Percentiles rank a stretch among this genome's conserved stretches.
These are phyloP conservation scores for Lagorchestes hirsutus DNA, from an alignment of 2,797 vertebrate genomes.

Conservation along the genomic window DNA sequence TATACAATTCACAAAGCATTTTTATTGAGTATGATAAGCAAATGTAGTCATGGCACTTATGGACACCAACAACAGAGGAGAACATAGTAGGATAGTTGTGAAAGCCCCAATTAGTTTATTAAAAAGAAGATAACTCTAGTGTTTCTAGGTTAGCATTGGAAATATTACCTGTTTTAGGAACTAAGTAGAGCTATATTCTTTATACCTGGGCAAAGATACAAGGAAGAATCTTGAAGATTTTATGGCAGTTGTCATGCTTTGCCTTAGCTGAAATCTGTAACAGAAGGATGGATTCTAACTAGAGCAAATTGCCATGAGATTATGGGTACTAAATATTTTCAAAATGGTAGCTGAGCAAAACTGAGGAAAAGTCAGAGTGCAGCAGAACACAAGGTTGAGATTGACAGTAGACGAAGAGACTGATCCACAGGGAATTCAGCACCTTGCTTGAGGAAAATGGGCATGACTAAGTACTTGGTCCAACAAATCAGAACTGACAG, in stretches of 20 bases:
- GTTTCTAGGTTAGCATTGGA: background rate
- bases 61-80: background rate
- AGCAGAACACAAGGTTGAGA: background rate
- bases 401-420: background rate
- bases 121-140: background rate
- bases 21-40: background rate
- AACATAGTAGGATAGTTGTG: background rate
- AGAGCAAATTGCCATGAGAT: background rate
- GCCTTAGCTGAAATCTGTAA: background rate
- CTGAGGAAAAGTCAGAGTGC: background rate
- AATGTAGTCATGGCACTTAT: background rate
- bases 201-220: background rate
- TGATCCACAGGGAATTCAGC: background rate
- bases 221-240: background rate
- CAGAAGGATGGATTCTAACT: background rate
- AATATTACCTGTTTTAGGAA: background rate
- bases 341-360: background rate
- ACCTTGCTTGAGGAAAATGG: background rate
- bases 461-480: background rate
- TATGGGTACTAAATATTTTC: background rate
- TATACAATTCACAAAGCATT: background rate
- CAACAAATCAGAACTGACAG: background rate
- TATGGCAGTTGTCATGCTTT: background rate
- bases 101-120: background rate
- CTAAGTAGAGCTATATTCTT: background rate